These are phyloP conservation scores for Tokudaia tokunoshimensis DNA, from an alignment of 2,797 vertebrate species.

Conservation along the genomic window DNA sequence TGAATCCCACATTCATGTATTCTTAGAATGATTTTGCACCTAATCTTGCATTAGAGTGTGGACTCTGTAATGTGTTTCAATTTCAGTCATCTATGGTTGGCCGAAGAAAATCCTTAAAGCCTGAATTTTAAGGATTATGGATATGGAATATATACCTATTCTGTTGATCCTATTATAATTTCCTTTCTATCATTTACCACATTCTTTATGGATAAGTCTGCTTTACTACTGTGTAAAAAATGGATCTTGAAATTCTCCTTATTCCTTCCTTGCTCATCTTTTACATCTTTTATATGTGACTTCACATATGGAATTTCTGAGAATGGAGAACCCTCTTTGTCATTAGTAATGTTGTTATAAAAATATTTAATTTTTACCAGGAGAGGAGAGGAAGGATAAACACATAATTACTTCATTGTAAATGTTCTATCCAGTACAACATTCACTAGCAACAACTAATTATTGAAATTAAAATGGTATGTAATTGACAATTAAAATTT, in stretches of 20 bases:
- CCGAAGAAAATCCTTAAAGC: background rate
- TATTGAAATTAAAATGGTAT: background rate
- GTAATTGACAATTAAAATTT: background rate
- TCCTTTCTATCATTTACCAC: background rate
- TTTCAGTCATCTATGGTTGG: background rate
- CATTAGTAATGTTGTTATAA: background rate
- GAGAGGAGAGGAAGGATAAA: background rate
- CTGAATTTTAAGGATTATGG: background rate
- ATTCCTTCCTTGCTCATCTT: background rate
- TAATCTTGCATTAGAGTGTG: background rate
- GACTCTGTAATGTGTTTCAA: background rate
- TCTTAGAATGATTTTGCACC: background rate
- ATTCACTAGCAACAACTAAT: background rate
- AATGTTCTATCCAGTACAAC: background rate
- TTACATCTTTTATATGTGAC: background rate
- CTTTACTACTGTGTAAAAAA: background rate
- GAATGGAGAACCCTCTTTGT: background rate
- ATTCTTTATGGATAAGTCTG: background rate
- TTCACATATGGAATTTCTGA: background rate
- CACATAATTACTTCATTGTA: background rate
- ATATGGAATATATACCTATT: accelerated
- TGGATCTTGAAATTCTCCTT: accelerated
- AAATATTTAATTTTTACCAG: background rate
- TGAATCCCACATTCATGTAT: too few species aligned
- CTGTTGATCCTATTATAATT: background rate